Conservation (phyloP, 2,888 invertebrate genomes). For the Papilio demoleus region DNA sequence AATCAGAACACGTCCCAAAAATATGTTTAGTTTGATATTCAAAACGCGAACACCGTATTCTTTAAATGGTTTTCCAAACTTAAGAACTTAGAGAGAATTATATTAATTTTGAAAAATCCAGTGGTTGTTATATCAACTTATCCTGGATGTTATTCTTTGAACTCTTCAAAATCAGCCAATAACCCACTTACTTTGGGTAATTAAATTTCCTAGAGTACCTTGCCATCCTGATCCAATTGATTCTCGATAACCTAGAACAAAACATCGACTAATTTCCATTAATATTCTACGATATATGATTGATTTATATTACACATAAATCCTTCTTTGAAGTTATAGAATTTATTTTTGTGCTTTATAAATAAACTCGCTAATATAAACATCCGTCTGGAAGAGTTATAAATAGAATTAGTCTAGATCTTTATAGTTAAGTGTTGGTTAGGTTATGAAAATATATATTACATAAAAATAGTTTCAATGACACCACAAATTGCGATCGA, state of each 20-base stretch:
- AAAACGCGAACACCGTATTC: neutral
- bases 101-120: neutral
- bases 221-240: conserved; percentile 14
- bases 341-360: no score
- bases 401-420: neutral
- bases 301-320: no score
- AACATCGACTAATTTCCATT: conserved; percentile 2
- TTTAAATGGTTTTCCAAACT: neutral
- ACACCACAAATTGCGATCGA: no score
- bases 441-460: neutral
- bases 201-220: neutral
- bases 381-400: conserved; percentile 10
- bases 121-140: neutral
- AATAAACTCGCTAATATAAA: no score
- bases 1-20: neutral
- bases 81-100: neutral
- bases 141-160: neutral
- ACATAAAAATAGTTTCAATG: no score
- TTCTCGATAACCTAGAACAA: conserved; percentile 10
- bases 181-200: neutral
- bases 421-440: neutral
- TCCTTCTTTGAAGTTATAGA: no score
- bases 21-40: no score
- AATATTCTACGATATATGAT: neutral
- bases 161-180: neutral